A percentile compares a stretch with the other conserved stretches of the same genome.
Evolutionary conservation across 2,888 invertebrate genomes (phyloP).

Genomic region (Leucophora obtusa): DNA sequence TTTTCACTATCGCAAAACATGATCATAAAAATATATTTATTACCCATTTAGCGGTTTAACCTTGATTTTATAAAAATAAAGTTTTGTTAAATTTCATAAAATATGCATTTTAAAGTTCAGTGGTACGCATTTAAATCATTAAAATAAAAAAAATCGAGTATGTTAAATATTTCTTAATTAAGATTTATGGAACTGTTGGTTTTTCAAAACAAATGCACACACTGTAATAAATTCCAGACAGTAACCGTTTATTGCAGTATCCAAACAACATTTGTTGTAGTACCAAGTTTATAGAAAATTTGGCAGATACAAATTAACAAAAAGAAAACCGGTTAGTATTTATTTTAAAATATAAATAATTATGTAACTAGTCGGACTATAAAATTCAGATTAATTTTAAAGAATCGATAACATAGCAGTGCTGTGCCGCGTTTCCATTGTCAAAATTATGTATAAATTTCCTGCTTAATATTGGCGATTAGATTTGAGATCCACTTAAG

Average conservation of each 20-base stretch:
- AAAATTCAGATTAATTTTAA: no score
- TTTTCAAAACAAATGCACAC: constrained; percentile 34
- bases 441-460: no score
- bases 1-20: constrained; percentile 4
- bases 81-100: neutral
- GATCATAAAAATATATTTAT: constrained; percentile 1
- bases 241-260: neutral
- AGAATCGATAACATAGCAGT: no score
- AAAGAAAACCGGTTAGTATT: no score
- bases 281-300: constrained; percentile 48
- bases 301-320: neutral
- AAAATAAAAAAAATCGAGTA: neutral
- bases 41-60: constrained; percentile 10
- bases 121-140: constrained; percentile 19
- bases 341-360: no score
- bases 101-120: constrained; percentile 23
- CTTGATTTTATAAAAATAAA: constrained; percentile 11
- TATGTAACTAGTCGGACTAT: no score
- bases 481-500: no score
- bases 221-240: neutral
- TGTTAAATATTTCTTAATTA: constrained; percentile 30
- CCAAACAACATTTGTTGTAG: neutral
- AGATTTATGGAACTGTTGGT: constrained; percentile 37
- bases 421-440: no score
- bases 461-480: no score